Evolutionary conservation across 2,888 invertebrate genomes (phyloP).

Genomic region (Lucinisca nassula): DNA sequence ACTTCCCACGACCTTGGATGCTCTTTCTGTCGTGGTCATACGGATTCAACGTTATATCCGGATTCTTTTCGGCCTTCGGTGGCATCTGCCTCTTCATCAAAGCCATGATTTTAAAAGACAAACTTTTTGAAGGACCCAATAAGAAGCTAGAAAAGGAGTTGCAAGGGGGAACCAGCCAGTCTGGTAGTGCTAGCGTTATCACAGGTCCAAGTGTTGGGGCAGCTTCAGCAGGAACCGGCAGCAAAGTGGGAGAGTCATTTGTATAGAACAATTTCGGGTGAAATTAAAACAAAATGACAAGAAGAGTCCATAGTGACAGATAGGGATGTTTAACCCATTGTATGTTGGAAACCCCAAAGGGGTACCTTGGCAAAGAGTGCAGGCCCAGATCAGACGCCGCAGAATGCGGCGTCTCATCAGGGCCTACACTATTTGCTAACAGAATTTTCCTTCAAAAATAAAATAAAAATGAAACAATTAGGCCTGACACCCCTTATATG

Average conservation of each 20-base stretch:
- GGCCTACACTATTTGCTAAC: no score
- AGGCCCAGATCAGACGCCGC: no score
- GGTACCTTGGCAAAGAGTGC: no score
- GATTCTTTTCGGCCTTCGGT: conserved; percentile 85
- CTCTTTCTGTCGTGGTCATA: conserved; percentile 99
- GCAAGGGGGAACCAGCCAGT: background rate
- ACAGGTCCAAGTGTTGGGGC: conserved; percentile 27
- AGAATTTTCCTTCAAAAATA: no score
- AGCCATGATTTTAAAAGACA: conserved; percentile 74
- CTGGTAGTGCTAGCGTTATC: conserved; percentile 40
- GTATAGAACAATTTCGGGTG: conserved; percentile 33
- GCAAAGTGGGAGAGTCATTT: conserved; percentile 49
- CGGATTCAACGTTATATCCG: conserved; percentile 94
- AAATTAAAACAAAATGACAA: no score
- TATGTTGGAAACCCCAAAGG: no score
- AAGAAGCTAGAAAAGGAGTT: conserved; percentile 28
- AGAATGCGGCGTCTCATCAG: no score
- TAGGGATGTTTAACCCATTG: no score
- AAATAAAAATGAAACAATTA: no score
- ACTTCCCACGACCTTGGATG: conserved; percentile 98
- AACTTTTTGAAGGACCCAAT: conserved; percentile 50
- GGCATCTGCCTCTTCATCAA: conserved; percentile 83
- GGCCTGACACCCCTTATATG: no score
- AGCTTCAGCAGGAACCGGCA: conserved; percentile 18
- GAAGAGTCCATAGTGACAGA: no score